phyloP scores from a whole-genome alignment of 2,888 invertebrate species.

The Eutolmus rufibarbis region DNA sequence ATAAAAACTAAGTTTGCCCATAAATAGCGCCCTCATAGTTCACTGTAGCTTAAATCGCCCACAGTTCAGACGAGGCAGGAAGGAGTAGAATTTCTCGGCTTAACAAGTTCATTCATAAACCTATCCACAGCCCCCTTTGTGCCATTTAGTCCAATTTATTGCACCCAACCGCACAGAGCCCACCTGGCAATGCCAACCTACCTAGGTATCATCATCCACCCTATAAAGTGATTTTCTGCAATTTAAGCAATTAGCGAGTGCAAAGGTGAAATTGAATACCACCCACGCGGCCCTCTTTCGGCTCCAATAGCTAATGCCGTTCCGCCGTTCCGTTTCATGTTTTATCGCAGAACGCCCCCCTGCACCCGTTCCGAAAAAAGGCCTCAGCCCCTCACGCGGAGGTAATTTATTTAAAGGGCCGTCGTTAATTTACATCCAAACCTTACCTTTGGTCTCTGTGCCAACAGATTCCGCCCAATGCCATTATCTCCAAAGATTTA shows the following conservation, averaged over 20 bases:
- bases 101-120: slow-evolving; percentile 18
- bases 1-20: background rate
- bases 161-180: background rate
- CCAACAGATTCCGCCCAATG: slow-evolving; percentile 39
- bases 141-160: background rate
- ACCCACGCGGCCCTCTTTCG: background rate
- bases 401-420: slow-evolving; percentile 42
- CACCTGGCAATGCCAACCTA: background rate
- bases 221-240: slow-evolving; percentile 34
- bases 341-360: background rate
- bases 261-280: slow-evolving; percentile 34
- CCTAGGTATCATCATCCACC: background rate
- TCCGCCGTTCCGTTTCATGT: slow-evolving; percentile 12
- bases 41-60: background rate
- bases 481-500: slow-evolving; percentile 36
- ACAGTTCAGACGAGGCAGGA: background rate
- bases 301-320: background rate
- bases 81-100: background rate
- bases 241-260: slow-evolving; percentile 39
- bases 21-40: background rate
- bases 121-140: background rate
- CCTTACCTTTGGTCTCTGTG: slow-evolving; percentile 41
- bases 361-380: background rate
- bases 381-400: slow-evolving; percentile 28
- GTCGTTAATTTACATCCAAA: slow-evolving; percentile 41